Conservation (phyloP, 1,140 invertebrate genomes). For the Chrysomallon squamiferum region DNA sequence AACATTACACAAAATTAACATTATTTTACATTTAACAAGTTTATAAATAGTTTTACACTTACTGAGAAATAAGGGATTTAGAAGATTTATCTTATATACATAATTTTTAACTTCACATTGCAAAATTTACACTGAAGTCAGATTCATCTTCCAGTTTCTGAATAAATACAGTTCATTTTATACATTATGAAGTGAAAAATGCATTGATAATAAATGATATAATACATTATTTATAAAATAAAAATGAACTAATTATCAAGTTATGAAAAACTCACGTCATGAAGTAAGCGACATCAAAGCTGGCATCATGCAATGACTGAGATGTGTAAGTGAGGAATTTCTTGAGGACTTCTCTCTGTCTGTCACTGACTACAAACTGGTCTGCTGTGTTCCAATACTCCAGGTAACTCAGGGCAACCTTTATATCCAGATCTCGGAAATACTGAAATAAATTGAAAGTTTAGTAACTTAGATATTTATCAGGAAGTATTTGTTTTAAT, state of each 20-base stretch:
- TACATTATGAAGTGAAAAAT: too few species aligned
- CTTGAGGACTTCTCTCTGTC: constrained; percentile 74
- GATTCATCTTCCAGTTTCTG: too few species aligned
- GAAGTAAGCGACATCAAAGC: constrained; percentile 89
- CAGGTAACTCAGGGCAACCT: constrained; percentile 92
- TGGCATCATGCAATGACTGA: constrained; percentile 80
- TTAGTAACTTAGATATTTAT: too few species aligned
- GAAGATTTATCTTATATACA: too few species aligned
- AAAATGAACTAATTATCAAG: too few species aligned
- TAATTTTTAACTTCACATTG: neutral
- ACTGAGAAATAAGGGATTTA: neutral
- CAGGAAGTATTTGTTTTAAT: too few species aligned
- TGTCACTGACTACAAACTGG: constrained; percentile 76
- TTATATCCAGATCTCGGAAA: constrained; percentile 89
- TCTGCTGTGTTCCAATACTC: constrained; percentile 91
- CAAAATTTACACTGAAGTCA: neutral
- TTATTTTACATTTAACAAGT: neutral
- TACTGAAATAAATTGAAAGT: constrained; percentile 81
- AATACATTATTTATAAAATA: too few species aligned
- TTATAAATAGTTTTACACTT: neutral
- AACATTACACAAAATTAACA: neutral
- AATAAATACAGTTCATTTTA: too few species aligned
- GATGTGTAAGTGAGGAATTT: constrained; percentile 90
- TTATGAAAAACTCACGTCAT: constrained; percentile 76
- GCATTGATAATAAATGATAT: too few species aligned